A percentile compares a stretch with the other conserved stretches of the same genome.
These are phyloP conservation scores for Orchesellides sinensis DNA, from an alignment of 2,888 invertebrate species.

Conservation along the genomic window DNA sequence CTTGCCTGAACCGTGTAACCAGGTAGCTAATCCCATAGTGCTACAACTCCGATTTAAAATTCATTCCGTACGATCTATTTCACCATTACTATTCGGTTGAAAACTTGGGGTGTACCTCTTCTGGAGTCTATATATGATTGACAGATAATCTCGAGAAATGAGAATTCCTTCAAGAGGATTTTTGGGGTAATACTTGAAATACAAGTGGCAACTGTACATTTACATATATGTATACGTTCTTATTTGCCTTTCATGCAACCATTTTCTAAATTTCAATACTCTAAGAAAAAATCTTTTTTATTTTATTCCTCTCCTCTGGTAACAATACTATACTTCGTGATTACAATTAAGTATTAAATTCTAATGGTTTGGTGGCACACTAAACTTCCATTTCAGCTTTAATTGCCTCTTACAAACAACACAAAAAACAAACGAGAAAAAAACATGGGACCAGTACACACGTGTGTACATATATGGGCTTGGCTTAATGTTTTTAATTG, in stretches of 20 bases:
- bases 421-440: neutral
- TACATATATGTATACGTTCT: too few relatives aligned
- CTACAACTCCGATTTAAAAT: too few relatives aligned
- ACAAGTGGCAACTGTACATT: too few relatives aligned
- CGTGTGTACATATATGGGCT: conserved; percentile 29
- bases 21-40: neutral
- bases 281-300: neutral
- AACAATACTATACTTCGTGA: conserved; percentile 2
- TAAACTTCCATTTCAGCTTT: conserved; percentile 45
- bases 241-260: neutral
- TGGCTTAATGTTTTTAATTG: conserved; percentile 53
- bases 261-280: neutral
- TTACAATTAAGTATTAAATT: conserved; percentile 49
- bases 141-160: too few relatives aligned
- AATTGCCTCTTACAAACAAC: conserved; percentile 27
- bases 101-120: too few relatives aligned
- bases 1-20: neutral
- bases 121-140: too few relatives aligned
- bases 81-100: too few relatives aligned
- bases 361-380: conserved; percentile 56
- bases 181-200: too few relatives aligned
- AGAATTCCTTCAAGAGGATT: too few relatives aligned
- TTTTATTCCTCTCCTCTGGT: neutral
- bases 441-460: conserved; percentile 5
- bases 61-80: too few relatives aligned